Conservation (phyloP, 92 coral and sea anemone genomes). For the Micromussa lordhowensis region DNA sequence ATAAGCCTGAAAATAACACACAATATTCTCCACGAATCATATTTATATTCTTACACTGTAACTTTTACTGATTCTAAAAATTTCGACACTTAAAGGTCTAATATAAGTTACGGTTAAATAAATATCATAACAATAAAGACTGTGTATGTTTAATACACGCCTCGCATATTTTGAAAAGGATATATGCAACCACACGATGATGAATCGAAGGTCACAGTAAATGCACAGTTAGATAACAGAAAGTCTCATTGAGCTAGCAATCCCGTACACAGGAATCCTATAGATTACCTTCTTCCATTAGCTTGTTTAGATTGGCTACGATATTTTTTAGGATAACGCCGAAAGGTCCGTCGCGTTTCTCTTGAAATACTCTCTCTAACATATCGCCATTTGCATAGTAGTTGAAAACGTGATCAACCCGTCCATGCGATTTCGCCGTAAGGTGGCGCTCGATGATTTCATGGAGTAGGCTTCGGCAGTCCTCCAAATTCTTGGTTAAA, state of each 20-base stretch:
- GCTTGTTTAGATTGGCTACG: slow-evolving; percentile 87
- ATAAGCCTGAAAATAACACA: not conserved
- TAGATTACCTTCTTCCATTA: slow-evolving; percentile 94
- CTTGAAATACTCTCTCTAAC: slow-evolving; percentile 90
- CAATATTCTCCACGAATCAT: not conserved
- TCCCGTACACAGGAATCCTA: slow-evolving; percentile 39
- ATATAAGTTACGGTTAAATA: slow-evolving; percentile 18
- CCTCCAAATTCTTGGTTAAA: slow-evolving; percentile 79
- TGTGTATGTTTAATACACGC: slow-evolving; percentile 35
- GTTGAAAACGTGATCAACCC: slow-evolving; percentile 96
- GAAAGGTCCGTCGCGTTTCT: slow-evolving; percentile 67
- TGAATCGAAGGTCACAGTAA: slow-evolving; percentile 22
- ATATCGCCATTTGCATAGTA: slow-evolving; percentile 92
- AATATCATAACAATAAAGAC: slow-evolving; percentile 30
- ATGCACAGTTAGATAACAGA: slow-evolving; percentile 40
- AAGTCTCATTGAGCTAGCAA: not conserved
- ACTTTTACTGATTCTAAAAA: not conserved
- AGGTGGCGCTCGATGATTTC: slow-evolving; percentile 85
- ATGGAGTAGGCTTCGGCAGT: slow-evolving; percentile 83
- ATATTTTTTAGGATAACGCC: slow-evolving; percentile 79
- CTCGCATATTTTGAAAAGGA: slow-evolving; percentile 45
- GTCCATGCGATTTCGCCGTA: slow-evolving; percentile 92
- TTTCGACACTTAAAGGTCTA: not conserved
- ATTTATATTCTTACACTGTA: not conserved
- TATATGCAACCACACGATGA: slow-evolving; percentile 17